Percentiles rank a stretch among this genome's conserved stretches.
Conservation (phyloP, 2,797 vertebrate genomes). For the Eulemur albifrons region DNA sequence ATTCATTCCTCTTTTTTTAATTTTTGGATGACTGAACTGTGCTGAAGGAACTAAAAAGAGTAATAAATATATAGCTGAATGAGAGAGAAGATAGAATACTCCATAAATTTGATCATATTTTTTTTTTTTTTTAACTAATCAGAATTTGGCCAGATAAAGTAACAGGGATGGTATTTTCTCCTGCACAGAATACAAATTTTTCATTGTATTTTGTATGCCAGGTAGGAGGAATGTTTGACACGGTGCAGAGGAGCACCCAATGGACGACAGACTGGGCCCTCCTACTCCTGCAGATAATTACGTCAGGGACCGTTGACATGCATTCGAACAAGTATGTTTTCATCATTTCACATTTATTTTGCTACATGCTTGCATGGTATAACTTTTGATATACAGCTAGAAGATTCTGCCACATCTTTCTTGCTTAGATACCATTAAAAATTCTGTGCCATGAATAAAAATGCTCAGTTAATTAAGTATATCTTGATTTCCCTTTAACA, state of each 20-base stretch:
- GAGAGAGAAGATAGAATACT: background rate
- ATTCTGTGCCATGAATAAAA: background rate
- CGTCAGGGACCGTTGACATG: slow-evolving; percentile 83
- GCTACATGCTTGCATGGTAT: rapidly evolving
- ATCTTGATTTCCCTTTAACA: background rate
- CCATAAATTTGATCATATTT: background rate
- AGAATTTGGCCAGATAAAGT: background rate
- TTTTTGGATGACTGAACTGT: background rate
- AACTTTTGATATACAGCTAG: background rate
- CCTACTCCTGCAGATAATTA: slow-evolving; percentile 84
- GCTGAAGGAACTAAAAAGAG: background rate
- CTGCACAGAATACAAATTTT: background rate
- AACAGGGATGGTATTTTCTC: background rate
- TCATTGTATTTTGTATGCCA: slow-evolving; percentile 25
- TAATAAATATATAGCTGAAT: background rate
- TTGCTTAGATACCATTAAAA: background rate
- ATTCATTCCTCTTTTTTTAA: background rate
- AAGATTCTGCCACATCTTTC: background rate
- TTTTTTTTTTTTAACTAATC: background rate
- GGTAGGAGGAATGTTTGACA: slow-evolving; percentile 87
- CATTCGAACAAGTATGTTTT: slow-evolving; percentile 81
- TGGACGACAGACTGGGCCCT: slow-evolving; percentile 85
- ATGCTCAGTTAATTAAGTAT: background rate
- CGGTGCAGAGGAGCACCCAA: slow-evolving; percentile 84
- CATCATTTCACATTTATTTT: background rate